Conservation (phyloP, 2,113 vertebrate genomes). For the Tetrax tetrax region DNA sequence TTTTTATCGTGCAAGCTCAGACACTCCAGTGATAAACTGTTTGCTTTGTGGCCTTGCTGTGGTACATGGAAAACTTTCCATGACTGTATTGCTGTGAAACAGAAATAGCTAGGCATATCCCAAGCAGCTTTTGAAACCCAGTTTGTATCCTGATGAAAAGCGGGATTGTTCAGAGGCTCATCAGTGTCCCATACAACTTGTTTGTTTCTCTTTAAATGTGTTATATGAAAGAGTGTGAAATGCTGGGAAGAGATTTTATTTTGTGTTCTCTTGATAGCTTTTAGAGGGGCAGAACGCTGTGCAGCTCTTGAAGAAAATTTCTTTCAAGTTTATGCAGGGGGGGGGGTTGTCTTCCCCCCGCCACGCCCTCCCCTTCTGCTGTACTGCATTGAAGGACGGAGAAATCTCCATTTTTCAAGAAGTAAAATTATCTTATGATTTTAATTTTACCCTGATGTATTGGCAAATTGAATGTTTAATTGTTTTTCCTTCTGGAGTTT, state of each 20-base stretch:
- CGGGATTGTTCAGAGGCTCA: background rate
- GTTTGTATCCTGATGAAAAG: slow-evolving; percentile 56
- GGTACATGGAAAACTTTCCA: slow-evolving; percentile 71
- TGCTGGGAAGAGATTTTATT: background rate
- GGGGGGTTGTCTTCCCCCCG: background rate
- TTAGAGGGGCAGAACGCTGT: background rate
- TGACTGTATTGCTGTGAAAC: slow-evolving; percentile 52
- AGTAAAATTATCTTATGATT: background rate
- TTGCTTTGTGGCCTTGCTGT: slow-evolving; percentile 66
- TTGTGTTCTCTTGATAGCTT: background rate
- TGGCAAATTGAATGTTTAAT: background rate
- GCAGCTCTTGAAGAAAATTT: background rate
- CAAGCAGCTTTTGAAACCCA: slow-evolving; percentile 22
- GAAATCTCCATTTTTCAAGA: background rate
- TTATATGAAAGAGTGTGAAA: background rate
- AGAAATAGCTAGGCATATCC: slow-evolving; percentile 60
- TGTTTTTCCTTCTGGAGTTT: background rate
- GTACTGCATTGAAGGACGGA: background rate
- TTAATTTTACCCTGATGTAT: background rate
- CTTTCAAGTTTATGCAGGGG: background rate
- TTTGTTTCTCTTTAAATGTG: slow-evolving; percentile 27
- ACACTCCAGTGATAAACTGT: slow-evolving; percentile 61
- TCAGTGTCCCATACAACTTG: background rate
- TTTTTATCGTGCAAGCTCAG: slow-evolving; percentile 20
- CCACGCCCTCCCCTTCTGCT: accelerated